A percentile compares a stretch with the other conserved stretches of the same genome.
Evolutionary conservation across 2,888 invertebrate species (phyloP).

Genomic region (Opisthograptis luteolata): DNA sequence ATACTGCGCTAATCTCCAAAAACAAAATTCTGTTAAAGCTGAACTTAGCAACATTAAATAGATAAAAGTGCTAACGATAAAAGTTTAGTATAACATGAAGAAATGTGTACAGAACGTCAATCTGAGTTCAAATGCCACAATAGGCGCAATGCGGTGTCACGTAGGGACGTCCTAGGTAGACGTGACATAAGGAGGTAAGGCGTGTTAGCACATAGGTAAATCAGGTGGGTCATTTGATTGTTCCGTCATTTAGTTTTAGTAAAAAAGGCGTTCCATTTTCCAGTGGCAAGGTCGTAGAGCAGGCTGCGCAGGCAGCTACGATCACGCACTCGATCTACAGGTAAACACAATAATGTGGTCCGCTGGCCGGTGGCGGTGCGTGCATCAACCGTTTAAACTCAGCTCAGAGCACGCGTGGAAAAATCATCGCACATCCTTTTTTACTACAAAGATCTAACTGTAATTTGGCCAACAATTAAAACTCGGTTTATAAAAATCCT

Average conservation of each 20-base stretch:
- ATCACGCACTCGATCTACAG: neutral
- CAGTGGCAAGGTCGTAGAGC: constrained; percentile 18
- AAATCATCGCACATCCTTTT: constrained; percentile 11
- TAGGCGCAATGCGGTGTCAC: too few relatives aligned
- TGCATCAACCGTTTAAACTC: constrained; percentile 18
- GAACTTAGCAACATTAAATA: neutral
- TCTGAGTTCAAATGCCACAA: constrained; percentile 6
- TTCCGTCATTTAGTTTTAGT: too few relatives aligned
- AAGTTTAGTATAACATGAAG: constrained; percentile 1
- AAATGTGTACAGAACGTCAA: constrained; percentile 6
- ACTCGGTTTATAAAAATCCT: neutral
- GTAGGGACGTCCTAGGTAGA: too few relatives aligned
- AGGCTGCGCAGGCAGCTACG: constrained; percentile 3
- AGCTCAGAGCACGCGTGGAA: constrained; percentile 10
- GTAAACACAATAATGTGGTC: constrained; percentile 19
- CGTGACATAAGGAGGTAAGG: too few relatives aligned
- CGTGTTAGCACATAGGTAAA: too few relatives aligned
- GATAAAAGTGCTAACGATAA: neutral
- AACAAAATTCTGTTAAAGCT: neutral
- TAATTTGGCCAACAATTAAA: neutral
- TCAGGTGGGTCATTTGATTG: too few relatives aligned
- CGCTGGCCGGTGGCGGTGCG: constrained; percentile 17
- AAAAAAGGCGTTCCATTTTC: too few relatives aligned
- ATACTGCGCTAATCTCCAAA: neutral
- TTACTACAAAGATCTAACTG: neutral